Base-by-base conservation (phyloP, 2,113 vertebrate genomes). In the Paracyprichromis sp. region DNA sequence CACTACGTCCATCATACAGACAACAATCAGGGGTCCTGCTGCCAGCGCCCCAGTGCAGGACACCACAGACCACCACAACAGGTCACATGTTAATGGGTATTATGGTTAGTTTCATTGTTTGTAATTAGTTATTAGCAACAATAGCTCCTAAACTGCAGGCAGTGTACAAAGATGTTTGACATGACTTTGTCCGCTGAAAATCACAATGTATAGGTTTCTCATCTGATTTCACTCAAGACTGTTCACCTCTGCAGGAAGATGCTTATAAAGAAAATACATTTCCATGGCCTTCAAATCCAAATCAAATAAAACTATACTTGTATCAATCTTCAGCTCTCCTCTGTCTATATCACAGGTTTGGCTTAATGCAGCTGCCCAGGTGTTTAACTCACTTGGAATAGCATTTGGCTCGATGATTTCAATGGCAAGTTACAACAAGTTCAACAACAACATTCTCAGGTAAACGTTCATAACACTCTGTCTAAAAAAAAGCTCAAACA, bases 391-490 rank as follows among this genome's bases (percentile, higher is more conserved):
- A 34, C 79, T 96, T 38, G 96, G 96, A 84, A 94, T 97, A 78
- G 94, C 94, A 7, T 97, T 96, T 82, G 96, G 96, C 26, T 92
- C 90, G 59, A 96, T 96, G 96, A 89, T 96, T 40, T 96, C 96
- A 3, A 93, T 97, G 95, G 94, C 96, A 4, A 97, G 96, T 88
- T 97, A 97, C 94, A 97, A 96, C 95, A 97, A 96, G 82, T 97
- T 95, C 82, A 94, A 95, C 94, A 96, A 97, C 90, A 96, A 96
- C 89, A 94, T 97, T 82, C 88, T 96, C 47, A 95, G 94, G 96
- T 97, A 90, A 92, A 21, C 3, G n/a, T 21, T 57, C 5, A 24
- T 38, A 10, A 38, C 36, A 50, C 4, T 53, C 7, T 57, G 6
- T 63, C 3, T 53, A 19, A 14, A 59, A 50, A 50, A 38, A 78